Conservation (phyloP, 2,888 invertebrate species). For the Drosophila dives region DNA sequence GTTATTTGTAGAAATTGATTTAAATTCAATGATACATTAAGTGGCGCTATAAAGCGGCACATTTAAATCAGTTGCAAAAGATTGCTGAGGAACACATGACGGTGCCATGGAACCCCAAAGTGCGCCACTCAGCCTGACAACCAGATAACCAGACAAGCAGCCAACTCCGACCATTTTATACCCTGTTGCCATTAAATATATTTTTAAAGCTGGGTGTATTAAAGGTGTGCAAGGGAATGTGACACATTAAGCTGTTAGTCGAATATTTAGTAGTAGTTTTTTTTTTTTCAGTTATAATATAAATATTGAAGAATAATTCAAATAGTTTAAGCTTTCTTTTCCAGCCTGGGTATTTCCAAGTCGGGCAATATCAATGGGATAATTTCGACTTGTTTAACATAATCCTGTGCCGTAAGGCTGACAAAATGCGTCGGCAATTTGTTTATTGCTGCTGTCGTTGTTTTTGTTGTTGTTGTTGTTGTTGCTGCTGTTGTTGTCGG, state of each 20-base stretch:
- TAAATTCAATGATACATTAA: slow-evolving; percentile 73
- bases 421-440: slow-evolving; percentile 81
- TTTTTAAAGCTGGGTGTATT: neutral
- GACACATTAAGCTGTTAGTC: neutral
- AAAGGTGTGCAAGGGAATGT: neutral
- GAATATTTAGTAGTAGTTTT: neutral
- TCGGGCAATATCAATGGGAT: no score
- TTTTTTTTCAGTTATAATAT: neutral
- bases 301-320: neutral
- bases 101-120: slow-evolving; percentile 25
- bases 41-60: slow-evolving; percentile 70
- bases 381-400: slow-evolving; percentile 67
- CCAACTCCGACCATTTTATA: neutral
- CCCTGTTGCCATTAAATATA: neutral
- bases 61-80: slow-evolving; percentile 71
- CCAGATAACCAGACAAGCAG: slow-evolving; percentile 17
- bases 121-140: slow-evolving; percentile 29
- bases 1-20: slow-evolving; percentile 46
- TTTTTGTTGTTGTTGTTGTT: slow-evolving; percentile 29
- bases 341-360: slow-evolving; percentile 1
- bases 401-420: slow-evolving; percentile 68
- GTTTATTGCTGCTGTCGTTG: slow-evolving; percentile 72
- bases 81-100: slow-evolving; percentile 38
- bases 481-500: slow-evolving; percentile 48
- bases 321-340: neutral